A percentile compares a stretch with the other conserved stretches of the same genome.
phyloP scores from a whole-genome alignment of 2,113 vertebrate species.

The Ceyx melanurus region DNA sequence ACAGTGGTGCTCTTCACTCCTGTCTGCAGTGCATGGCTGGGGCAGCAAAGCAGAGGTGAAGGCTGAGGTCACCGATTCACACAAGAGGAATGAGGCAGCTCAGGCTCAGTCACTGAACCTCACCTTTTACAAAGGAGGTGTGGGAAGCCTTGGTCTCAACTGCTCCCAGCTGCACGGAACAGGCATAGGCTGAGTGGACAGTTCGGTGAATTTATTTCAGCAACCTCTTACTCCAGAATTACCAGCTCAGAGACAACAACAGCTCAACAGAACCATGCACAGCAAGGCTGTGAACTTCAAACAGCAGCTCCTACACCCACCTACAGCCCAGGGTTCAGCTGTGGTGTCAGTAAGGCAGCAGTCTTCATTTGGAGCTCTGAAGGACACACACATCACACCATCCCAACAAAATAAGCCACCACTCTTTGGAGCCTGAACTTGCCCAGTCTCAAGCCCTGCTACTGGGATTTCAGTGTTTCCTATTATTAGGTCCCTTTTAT shows the following conservation, averaged over 20 bases:
- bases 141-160: rapidly evolving
- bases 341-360: neutral
- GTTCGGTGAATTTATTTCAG: neutral
- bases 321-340: neutral
- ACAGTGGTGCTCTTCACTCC: neutral
- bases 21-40: neutral
- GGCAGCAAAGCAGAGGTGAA: neutral
- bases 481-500: neutral
- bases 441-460: neutral
- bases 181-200: neutral
- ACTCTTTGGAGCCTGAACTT: neutral
- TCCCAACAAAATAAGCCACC: neutral
- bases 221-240: neutral
- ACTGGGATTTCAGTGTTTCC: neutral
- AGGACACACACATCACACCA: neutral
- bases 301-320: neutral
- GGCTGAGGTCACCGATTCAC: neutral
- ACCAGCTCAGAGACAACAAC: neutral
- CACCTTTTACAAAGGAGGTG: neutral
- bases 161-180: neutral
- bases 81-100: neutral
- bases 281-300: neutral
- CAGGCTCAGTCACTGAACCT: neutral
- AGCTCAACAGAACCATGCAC: neutral
- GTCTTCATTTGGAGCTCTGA: neutral